These are phyloP conservation scores for Spea multiplicata DNA, from an alignment of 2,113 vertebrate genomes.

Conservation along the genomic window DNA sequence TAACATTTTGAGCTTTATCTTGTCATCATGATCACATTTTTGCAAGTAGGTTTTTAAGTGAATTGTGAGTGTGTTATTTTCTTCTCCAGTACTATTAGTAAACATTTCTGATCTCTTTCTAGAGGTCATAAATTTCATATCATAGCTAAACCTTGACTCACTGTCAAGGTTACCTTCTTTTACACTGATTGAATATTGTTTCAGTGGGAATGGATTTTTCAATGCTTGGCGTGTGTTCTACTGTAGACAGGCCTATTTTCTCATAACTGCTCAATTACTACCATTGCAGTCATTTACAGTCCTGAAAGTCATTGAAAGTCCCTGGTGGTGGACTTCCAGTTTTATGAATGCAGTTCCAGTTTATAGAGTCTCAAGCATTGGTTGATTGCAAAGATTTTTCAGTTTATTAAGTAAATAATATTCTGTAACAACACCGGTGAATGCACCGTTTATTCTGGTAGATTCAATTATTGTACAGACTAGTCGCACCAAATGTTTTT, in stretches of 20 bases:
- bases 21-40: conserved; percentile 12
- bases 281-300: too few relatives aligned
- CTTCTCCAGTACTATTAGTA: conserved; percentile 1
- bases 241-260: too few relatives aligned
- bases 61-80: neutral
- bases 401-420: neutral
- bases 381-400: too few relatives aligned
- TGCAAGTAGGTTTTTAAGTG: neutral
- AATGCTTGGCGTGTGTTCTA: too few relatives aligned
- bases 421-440: neutral
- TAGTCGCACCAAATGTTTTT: neutral
- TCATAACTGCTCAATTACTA: too few relatives aligned
- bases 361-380: too few relatives aligned
- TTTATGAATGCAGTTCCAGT: too few relatives aligned
- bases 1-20: conserved; percentile 9
- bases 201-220: too few relatives aligned
- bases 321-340: too few relatives aligned
- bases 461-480: neutral
- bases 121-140: neutral
- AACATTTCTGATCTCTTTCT: conserved; percentile 1
- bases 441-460: neutral
- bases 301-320: too few relatives aligned
- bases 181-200: too few relatives aligned
- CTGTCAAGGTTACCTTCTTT: neutral
- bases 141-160: neutral